A percentile compares a stretch with the other conserved stretches of the same genome.
Conservation (phyloP, 1,140 invertebrate genomes). For the Planococcus citri region DNA sequence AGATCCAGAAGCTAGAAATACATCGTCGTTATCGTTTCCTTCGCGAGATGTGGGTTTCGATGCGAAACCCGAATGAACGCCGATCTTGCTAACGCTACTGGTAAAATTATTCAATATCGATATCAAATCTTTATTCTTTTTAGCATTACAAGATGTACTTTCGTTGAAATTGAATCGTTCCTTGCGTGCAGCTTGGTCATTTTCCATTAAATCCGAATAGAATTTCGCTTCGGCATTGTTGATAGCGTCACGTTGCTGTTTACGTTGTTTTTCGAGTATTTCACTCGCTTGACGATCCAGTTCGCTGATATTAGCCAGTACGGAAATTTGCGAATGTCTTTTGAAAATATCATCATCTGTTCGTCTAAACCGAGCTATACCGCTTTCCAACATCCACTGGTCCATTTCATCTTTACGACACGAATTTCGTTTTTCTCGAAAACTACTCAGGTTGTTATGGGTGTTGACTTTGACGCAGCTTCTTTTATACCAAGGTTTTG, state of each 20-base stretch:
- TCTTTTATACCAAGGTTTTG: conserved; percentile 53
- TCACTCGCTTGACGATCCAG: conserved; percentile 62
- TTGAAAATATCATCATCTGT: conserved; percentile 31
- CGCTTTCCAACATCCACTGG: not conserved
- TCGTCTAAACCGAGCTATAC: not conserved
- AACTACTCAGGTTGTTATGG: not conserved
- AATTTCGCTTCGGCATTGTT: conserved; percentile 32
- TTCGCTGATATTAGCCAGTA: conserved; percentile 66
- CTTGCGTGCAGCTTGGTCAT: not conserved
- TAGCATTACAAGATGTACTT: conserved; percentile 31
- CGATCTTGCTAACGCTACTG: conserved; percentile 43
- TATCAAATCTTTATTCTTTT: conserved; percentile 39
- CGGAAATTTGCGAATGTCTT: conserved; percentile 45
- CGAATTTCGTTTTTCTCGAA: not conserved
- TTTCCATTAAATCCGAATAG: conserved; percentile 28
- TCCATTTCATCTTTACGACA: not conserved
- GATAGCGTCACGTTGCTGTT: conserved; percentile 32
- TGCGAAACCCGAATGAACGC: conserved; percentile 30
- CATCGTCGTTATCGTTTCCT: no score
- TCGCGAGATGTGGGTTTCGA: no score
- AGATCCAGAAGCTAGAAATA: no score
- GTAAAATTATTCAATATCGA: conserved; percentile 50
- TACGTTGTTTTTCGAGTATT: conserved; percentile 49
- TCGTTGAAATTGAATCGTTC: not conserved
- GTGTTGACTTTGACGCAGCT: conserved; percentile 22